phyloP scores from a whole-genome alignment of 1,140 invertebrate genomes.

The Lutraria rhynchaena region DNA sequence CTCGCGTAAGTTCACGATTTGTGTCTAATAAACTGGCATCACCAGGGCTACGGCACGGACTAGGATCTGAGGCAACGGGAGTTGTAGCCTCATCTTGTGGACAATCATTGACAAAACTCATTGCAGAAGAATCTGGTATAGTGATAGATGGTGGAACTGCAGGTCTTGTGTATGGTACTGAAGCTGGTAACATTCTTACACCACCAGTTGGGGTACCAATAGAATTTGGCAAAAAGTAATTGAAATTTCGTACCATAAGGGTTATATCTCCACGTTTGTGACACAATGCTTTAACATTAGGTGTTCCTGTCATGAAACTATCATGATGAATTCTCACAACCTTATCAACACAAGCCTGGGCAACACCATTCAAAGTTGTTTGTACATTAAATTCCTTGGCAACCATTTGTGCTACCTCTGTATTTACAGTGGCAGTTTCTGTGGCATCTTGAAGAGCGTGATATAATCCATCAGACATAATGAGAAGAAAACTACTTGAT shows the following conservation, averaged over 20 bases:
- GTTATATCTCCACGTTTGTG: constrained; percentile 91
- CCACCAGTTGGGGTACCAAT: constrained; percentile 69
- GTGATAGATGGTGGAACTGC: constrained; percentile 48
- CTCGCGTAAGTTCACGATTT: constrained; percentile 51
- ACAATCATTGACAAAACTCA: constrained; percentile 68
- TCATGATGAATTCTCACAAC: constrained; percentile 92
- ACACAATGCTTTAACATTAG: constrained; percentile 74
- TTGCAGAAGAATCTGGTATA: constrained; percentile 60
- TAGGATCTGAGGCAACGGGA: constrained; percentile 57
- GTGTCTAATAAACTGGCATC: constrained; percentile 46
- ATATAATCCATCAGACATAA: constrained; percentile 93
- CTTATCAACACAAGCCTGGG: constrained; percentile 93
- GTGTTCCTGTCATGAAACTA: constrained; percentile 85
- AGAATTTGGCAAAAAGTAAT: constrained; percentile 88
- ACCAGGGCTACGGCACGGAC: constrained; percentile 39
- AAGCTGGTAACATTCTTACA: constrained; percentile 61
- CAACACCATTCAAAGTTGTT: constrained; percentile 90
- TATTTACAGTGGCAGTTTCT: constrained; percentile 83
- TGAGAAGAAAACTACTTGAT: constrained; percentile 89
- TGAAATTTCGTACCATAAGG: constrained; percentile 93
- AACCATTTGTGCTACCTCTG: constrained; percentile 78
- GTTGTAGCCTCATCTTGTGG: constrained; percentile 60
- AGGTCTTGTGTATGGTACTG: constrained; percentile 61
- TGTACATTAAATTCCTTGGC: constrained; percentile 89
- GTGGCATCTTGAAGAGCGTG: constrained; percentile 92